Conservation (phyloP, 2,797 vertebrate genomes). For the Acanthis flammea region DNA sequence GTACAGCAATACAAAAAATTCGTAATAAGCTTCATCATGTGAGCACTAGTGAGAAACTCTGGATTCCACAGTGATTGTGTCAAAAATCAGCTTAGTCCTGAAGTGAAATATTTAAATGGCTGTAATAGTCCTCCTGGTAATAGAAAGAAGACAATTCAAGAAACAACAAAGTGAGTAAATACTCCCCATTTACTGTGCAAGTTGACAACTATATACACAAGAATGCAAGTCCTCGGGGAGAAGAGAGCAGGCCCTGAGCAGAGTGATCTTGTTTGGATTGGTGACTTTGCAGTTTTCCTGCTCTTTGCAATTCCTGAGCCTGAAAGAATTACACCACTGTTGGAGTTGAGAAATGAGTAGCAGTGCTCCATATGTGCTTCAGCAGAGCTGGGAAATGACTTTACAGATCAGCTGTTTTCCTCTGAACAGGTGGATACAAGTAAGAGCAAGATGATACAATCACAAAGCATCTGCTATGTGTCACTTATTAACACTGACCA, state of each 20-base stretch:
- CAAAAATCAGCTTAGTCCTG: not conserved
- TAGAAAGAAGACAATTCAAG: not conserved
- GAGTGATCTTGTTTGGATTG: not conserved
- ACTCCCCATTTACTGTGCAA: not conserved
- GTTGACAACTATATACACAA: not conserved
- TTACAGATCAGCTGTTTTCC: constrained; percentile 8
- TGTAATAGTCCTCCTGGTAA: not conserved
- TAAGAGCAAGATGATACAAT: not conserved
- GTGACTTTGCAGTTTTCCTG: not conserved
- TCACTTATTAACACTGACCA: constrained; percentile 28
- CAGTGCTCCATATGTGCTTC: not conserved
- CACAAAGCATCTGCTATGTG: not conserved
- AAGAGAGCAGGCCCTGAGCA: not conserved
- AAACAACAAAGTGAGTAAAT: not conserved
- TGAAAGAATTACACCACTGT: not conserved
- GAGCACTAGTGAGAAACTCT: not conserved
- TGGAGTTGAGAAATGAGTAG: not conserved
- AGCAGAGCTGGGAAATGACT: not conserved
- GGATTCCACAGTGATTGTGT: not conserved
- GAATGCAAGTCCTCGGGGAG: not conserved
- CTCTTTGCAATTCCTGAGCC: not conserved
- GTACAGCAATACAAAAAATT: not conserved
- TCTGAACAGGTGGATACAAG: constrained; percentile 30
- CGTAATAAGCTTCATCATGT: not conserved
- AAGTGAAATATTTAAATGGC: not conserved